Evolutionary conservation across 1,140 invertebrate species (phyloP).

Genomic region (Eulimnadia texana): DNA sequence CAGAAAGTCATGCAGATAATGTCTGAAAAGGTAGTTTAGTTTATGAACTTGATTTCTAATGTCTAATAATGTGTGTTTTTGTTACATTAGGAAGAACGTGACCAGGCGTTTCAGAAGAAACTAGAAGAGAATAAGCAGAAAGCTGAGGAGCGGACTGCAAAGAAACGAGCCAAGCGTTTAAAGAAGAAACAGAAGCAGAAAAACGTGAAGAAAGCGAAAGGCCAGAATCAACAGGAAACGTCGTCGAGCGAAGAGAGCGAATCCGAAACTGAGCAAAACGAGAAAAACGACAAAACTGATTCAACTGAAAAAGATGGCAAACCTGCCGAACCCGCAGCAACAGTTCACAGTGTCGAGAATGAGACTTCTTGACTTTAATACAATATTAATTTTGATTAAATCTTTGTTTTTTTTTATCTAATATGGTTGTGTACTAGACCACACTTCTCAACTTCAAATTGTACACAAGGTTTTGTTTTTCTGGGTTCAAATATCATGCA

Average conservation of each 20-base stretch:
- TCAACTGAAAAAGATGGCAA: background rate
- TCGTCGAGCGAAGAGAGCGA: conserved; percentile 6
- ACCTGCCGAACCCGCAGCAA: background rate
- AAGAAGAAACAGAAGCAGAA: conserved; percentile 53
- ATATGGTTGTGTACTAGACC: background rate
- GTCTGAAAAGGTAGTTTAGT: conserved; percentile 50
- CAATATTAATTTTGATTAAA: too few species aligned
- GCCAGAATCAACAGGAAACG: conserved; percentile 5
- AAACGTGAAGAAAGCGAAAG: conserved; percentile 35
- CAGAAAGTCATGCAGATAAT: conserved; percentile 85
- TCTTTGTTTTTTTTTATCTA: background rate
- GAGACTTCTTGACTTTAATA: too few species aligned
- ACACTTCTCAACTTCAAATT: background rate
- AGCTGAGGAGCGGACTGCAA: conserved; percentile 66
- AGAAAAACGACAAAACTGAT: background rate
- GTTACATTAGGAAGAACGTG: conserved; percentile 49
- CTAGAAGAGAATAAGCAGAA: conserved; percentile 58
- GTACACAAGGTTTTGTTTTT: background rate
- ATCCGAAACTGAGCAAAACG: background rate
- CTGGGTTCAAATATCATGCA: background rate
- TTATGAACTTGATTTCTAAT: background rate
- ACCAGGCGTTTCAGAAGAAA: conserved; percentile 66
- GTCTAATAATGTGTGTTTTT: background rate
- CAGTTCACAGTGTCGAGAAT: too few species aligned
- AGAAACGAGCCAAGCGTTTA: conserved; percentile 65